phyloP scores from a whole-genome alignment of 2,888 invertebrate species.

The Camptogramma bilineatum region DNA sequence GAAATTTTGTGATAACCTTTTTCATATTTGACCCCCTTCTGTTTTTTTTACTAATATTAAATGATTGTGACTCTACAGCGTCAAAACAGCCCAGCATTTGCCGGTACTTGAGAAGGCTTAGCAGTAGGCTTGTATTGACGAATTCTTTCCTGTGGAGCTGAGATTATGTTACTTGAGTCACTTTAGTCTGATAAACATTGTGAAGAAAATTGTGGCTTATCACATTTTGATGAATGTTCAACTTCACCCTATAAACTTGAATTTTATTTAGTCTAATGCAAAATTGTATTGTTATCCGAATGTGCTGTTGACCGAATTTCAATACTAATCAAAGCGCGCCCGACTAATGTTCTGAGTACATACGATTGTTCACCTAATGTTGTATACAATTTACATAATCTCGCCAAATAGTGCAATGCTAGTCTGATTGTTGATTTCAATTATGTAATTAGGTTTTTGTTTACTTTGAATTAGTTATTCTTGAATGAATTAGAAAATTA shows the following conservation, averaged over 20 bases:
- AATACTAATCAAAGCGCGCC: constrained; percentile 49
- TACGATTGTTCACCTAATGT: constrained; percentile 62
- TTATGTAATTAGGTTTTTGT: constrained; percentile 38
- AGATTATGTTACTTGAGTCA: no score
- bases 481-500: background rate
- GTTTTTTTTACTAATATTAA: no score
- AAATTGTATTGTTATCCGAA: constrained; percentile 4
- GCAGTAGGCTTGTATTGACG: no score
- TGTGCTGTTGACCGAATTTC: constrained; percentile 20
- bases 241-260: no score
- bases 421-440: constrained; percentile 31
- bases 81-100: no score
- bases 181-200: no score
- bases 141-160: no score
- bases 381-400: constrained; percentile 59
- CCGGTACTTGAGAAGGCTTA: no score
- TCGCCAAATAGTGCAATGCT: constrained; percentile 25
- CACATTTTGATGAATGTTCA: background rate
- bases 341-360: constrained; percentile 53
- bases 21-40: no score
- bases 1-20: no score
- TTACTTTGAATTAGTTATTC: constrained; percentile 3
- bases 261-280: background rate
- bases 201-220: no score
- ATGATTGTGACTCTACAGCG: no score